phyloP scores from a whole-genome alignment of 2,888 invertebrate genomes.

The Thysanoteuthis rhombus region DNA sequence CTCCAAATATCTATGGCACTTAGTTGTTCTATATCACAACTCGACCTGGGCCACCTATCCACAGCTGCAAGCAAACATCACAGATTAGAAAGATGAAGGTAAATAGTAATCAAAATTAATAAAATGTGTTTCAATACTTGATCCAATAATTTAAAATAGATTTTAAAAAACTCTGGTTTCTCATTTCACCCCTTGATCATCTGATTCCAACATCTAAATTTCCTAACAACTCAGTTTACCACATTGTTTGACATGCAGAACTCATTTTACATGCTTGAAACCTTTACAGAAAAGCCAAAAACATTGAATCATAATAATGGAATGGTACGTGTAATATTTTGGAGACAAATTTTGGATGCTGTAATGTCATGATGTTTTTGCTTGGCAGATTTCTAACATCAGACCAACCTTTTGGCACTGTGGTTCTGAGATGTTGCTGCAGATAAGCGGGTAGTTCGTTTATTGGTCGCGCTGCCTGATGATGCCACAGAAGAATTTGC shows the following conservation, averaged over 20 bases:
- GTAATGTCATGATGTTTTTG: neutral
- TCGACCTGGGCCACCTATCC: too few relatives aligned
- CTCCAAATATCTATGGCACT: too few relatives aligned
- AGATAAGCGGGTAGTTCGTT: slow-evolving; percentile 23
- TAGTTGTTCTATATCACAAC: too few relatives aligned
- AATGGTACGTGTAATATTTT: neutral
- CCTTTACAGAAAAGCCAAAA: neutral
- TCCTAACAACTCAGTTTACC: neutral
- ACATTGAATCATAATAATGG: neutral
- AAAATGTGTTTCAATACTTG: too few relatives aligned
- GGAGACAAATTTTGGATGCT: neutral
- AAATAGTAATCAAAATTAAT: too few relatives aligned
- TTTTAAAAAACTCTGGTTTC: too few relatives aligned
- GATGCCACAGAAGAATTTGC: slow-evolving; percentile 20
- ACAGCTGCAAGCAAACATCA: too few relatives aligned
- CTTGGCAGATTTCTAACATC: slow-evolving; percentile 24
- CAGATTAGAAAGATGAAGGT: too few relatives aligned
- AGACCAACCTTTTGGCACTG: slow-evolving; percentile 31
- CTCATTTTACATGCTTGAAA: neutral
- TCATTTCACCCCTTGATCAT: too few relatives aligned
- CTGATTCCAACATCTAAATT: neutral
- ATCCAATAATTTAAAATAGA: too few relatives aligned
- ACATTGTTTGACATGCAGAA: neutral
- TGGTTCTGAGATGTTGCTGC: slow-evolving; percentile 27
- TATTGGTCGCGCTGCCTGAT: slow-evolving; percentile 17